phyloP scores from a whole-genome alignment of 2,797 vertebrate genomes.

The Sarcophilus harrisii region DNA sequence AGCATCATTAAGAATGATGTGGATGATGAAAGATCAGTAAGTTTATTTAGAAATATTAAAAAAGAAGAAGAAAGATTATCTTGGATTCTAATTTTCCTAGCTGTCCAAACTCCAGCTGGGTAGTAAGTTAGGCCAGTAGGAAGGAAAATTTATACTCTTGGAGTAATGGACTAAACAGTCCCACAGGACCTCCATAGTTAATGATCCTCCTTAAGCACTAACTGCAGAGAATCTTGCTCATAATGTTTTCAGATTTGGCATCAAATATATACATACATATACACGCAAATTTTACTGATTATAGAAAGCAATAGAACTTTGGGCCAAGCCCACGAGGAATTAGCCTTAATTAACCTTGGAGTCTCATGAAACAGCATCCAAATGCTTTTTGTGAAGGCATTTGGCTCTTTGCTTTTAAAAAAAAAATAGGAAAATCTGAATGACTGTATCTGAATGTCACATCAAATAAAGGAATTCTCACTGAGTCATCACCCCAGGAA shows the following conservation, averaged over 20 bases:
- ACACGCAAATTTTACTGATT: not conserved
- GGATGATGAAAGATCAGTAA: conserved; percentile 18
- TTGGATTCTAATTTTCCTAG: not conserved
- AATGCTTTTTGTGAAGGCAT: not conserved
- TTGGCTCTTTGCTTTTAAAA: not conserved
- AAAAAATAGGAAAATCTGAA: conserved; percentile 31
- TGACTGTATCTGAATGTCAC: not conserved
- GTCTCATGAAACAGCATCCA: not conserved
- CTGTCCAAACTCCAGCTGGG: not conserved
- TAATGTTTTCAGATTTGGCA: not conserved
- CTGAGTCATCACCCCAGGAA: not conserved
- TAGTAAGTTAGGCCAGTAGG: conserved; percentile 3
- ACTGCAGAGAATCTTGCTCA: not conserved
- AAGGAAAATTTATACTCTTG: conserved; percentile 36
- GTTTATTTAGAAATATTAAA: conserved; percentile 35
- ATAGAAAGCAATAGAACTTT: not conserved
- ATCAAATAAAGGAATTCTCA: conserved; percentile 20
- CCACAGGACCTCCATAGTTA: conserved; percentile 25
- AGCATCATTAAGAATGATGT: conserved; percentile 14
- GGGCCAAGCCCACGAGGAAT: not conserved
- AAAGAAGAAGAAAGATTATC: not conserved
- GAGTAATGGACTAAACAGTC: not conserved
- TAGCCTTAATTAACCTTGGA: conserved; percentile 1
- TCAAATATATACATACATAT: not conserved
- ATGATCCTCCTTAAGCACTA: not conserved